These are phyloP conservation scores for Drosophila seclusa DNA, from an alignment of 2,888 invertebrate genomes.

Conservation along the genomic window DNA sequence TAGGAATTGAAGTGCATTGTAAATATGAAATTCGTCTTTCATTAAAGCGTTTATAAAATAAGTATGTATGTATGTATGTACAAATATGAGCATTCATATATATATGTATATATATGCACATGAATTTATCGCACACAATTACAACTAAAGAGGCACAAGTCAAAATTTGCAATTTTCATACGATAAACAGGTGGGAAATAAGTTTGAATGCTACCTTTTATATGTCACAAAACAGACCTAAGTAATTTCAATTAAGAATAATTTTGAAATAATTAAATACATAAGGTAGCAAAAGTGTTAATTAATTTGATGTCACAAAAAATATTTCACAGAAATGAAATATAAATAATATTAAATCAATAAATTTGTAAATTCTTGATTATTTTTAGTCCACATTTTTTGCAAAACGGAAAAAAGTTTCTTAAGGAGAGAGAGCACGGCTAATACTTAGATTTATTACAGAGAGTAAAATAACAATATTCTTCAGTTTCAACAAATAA, in stretches of 20 bases:
- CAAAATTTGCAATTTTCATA: not conserved
- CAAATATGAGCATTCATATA: constrained; percentile 1
- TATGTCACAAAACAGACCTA: not conserved
- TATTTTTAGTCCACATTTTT: not conserved
- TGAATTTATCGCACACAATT: not conserved
- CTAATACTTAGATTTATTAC: not conserved
- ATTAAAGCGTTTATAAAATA: constrained; percentile 51
- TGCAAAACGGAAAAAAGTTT: not conserved
- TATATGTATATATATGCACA: not conserved
- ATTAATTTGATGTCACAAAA: no score
- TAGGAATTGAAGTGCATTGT: constrained; percentile 83
- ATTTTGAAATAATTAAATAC: not conserved
- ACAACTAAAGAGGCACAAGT: not conserved
- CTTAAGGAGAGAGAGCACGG: not conserved
- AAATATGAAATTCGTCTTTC: constrained; percentile 79
- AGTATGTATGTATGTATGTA: not conserved
- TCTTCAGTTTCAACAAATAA: not conserved
- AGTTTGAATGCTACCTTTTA: not conserved
- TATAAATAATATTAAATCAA: not conserved
- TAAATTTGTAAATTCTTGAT: not conserved
- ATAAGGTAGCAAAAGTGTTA: not conserved
- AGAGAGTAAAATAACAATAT: not conserved
- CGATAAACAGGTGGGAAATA: not conserved
- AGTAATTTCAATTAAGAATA: not conserved
- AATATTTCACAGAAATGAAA: no score